Percentiles rank a stretch among this genome's conserved stretches.
These are phyloP conservation scores for Corella eumyota DNA, from an alignment of 23 tunicate genomes.

Conservation along the genomic window DNA sequence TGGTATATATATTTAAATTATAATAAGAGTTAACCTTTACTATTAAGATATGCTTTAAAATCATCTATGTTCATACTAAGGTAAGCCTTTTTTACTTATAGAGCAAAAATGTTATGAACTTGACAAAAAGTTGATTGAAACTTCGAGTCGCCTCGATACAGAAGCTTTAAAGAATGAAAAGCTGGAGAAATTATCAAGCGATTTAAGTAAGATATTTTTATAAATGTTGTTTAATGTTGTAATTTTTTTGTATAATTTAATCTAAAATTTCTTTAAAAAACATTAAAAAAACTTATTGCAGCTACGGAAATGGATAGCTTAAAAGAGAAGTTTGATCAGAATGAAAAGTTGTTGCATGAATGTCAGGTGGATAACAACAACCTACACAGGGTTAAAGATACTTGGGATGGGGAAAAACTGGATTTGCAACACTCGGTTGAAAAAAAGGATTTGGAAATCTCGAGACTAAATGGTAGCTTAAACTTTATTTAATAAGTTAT, in stretches of 20 bases:
- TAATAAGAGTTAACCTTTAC: no score
- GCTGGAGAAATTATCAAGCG: constrained; percentile 24
- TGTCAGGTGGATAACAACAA: constrained; percentile 24
- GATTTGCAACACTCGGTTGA: constrained; percentile 56
- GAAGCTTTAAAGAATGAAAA: constrained; percentile 39
- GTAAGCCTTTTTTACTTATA: constrained; percentile 2
- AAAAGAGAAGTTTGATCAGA: not conserved
- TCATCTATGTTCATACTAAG: not conserved
- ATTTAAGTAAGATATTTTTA: constrained; percentile 61
- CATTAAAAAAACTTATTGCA: no score
- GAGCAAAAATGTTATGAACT: constrained; percentile 88
- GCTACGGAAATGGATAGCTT: constrained; percentile 20
- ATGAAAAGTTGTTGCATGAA: constrained; percentile 23
- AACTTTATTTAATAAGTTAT: not conserved
- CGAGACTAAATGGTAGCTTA: constrained; percentile 41
- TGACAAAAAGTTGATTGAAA: constrained; percentile 76
- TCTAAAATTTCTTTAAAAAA: no score
- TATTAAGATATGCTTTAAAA: no score
- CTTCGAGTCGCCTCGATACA: constrained; percentile 41
- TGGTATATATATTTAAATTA: no score
- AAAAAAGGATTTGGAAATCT: constrained; percentile 61
- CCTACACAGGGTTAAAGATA: constrained; percentile 27
- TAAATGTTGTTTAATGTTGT: no score
- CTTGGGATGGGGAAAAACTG: constrained; percentile 61
- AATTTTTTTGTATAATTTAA: no score